These are phyloP conservation scores for Calameuta filiformis DNA, from an alignment of 2,888 invertebrate species.

Conservation along the genomic window DNA sequence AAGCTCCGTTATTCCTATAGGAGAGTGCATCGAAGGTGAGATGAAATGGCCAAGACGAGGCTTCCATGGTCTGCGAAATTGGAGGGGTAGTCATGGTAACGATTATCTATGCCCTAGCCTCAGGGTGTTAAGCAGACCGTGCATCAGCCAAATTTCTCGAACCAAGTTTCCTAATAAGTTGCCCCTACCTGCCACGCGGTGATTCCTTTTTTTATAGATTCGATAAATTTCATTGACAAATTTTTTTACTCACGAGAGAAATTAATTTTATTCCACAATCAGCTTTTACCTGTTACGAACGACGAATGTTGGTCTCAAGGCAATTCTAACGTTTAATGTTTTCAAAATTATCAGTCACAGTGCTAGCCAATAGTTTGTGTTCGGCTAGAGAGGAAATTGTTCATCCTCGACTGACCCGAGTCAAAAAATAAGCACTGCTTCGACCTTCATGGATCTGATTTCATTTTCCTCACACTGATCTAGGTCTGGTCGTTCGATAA, in stretches of 20 bases:
- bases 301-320: too few species aligned
- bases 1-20: neutral
- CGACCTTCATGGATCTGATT: too few species aligned
- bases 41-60: neutral
- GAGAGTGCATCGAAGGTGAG: neutral
- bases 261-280: too few species aligned
- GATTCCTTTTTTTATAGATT: neutral
- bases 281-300: too few species aligned
- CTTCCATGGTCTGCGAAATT: neutral
- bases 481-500: too few species aligned
- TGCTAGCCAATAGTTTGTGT: neutral
- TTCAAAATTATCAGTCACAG: too few species aligned
- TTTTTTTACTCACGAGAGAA: too few species aligned
- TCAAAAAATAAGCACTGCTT: too few species aligned
- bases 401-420: neutral
- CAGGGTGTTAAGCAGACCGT: neutral
- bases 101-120: neutral
- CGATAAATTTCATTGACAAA: neutral
- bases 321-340: too few species aligned
- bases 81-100: neutral
- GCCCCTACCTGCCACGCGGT: neutral
- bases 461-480: too few species aligned
- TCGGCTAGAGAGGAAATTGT: neutral
- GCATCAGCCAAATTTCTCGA: neutral
- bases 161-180: neutral